Evolutionary conservation across 2,113 vertebrate genomes (phyloP).

Genomic region (Mirounga angustirostris): DNA sequence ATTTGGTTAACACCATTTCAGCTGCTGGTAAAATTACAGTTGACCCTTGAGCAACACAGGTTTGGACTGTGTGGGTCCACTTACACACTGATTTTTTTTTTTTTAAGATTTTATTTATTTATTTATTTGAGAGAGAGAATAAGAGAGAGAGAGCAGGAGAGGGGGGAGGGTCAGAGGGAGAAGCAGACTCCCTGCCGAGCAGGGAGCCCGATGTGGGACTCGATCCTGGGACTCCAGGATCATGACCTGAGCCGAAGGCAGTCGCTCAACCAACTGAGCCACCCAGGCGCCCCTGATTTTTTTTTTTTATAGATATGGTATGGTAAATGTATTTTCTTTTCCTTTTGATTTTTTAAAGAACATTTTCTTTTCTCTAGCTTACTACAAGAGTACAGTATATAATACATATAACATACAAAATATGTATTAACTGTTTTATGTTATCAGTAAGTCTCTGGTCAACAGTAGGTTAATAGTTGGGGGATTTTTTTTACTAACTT

Average conservation of each 20-base stretch:
- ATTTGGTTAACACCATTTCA: slow-evolving; percentile 26
- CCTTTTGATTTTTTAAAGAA: not conserved
- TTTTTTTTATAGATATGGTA: not conserved
- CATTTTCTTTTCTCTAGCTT: not conserved
- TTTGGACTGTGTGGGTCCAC: not conserved
- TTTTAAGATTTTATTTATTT: too few species aligned
- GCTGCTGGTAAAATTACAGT: not conserved
- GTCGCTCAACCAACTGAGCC: too few species aligned
- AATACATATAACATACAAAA: not conserved
- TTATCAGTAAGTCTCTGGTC: not conserved
- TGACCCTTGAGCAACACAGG: not conserved
- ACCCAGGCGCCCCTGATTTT: too few species aligned
- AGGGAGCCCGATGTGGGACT: too few species aligned
- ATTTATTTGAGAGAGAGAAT: too few species aligned
- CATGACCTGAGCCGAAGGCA: too few species aligned
- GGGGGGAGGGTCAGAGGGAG: too few species aligned
- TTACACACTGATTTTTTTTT: not conserved
- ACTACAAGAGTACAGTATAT: not conserved
- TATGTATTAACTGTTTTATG: not conserved
- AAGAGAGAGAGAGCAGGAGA: too few species aligned
- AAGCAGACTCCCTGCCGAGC: too few species aligned
- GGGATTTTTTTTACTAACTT: not conserved
- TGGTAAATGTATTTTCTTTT: not conserved
- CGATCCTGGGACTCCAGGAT: too few species aligned
- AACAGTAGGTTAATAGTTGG: not conserved